phyloP scores from a whole-genome alignment of 2,888 invertebrate genomes.

The Synanthedon andrenaeformis region DNA sequence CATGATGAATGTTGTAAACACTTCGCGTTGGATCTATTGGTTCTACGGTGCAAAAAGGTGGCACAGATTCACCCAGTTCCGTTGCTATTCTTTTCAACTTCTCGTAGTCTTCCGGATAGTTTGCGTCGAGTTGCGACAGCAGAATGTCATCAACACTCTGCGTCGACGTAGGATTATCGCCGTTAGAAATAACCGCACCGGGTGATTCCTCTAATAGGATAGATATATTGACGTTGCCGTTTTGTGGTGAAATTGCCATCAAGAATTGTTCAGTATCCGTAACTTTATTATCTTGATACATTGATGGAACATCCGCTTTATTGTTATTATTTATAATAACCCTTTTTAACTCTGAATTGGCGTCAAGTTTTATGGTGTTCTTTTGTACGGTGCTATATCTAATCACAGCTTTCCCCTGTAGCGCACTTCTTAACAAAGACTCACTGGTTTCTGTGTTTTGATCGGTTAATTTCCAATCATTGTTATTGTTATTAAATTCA shows the following conservation, averaged over 20 bases:
- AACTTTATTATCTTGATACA: constrained; percentile 62
- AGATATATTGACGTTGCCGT: constrained; percentile 55
- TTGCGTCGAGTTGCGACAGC: constrained; percentile 75
- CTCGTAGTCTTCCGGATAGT: constrained; percentile 84
- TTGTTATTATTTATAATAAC: constrained; percentile 60
- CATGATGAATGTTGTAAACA: constrained; percentile 70
- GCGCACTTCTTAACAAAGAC: constrained; percentile 82
- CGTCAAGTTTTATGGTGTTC: constrained; percentile 56
- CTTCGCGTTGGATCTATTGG: constrained; percentile 61
- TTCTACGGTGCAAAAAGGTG: constrained; percentile 75
- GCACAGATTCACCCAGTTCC: constrained; percentile 82
- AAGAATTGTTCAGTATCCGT: constrained; percentile 39
- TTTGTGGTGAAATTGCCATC: constrained; percentile 52
- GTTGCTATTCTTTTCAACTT: constrained; percentile 86
- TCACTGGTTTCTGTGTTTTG: constrained; percentile 78
- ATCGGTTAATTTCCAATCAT: constrained; percentile 85
- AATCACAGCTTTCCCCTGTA: constrained; percentile 81
- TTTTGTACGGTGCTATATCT: constrained; percentile 70
- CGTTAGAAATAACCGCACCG: constrained; percentile 48
- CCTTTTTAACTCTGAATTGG: constrained; percentile 47
- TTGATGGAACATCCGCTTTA: constrained; percentile 66
- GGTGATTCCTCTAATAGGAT: constrained; percentile 61
- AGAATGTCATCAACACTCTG: constrained; percentile 78
- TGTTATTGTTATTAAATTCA: constrained; percentile 80
- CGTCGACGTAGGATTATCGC: constrained; percentile 69